Evolutionary conservation across 2,113 vertebrate genomes (phyloP), one percentile per base, ranked within the genome.

Genomic region (Tringa solitaria): DNA sequence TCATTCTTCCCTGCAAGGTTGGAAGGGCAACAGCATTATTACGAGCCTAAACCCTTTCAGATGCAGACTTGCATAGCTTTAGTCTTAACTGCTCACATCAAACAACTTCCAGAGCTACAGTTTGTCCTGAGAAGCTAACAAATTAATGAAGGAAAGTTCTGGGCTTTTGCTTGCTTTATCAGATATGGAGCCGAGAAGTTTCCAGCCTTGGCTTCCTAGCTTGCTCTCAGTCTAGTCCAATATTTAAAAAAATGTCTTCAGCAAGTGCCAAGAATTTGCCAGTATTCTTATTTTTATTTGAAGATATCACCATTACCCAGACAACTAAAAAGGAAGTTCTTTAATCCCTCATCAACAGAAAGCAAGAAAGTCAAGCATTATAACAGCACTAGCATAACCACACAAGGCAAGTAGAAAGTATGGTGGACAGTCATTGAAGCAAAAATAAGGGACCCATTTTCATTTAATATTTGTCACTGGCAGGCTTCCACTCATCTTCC

Each of bases 151-250:
- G 56, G 24, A 75, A 80, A 89, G 32, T 43, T 81, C 51, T 54
- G 54, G 37, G 30, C 41, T 70, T 37, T n/a, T 70, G 41, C 41
- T 70, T 81, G 43, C 75, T 80, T 87, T 61, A 79, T 63, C 67
- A 69, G 61, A 64, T 45, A 85, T 8, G 4, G 7, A 77, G 26
- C 17, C 1, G 1, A 86, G 63, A 80, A 46, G 8, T 51, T 93
- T 92, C 80, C 86, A 95, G 76, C 45, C 50, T 86, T 78, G n/a
- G 56, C 69, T 90, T 95, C 86, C 72, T 70, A 56, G 51, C 89
- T 93, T 86, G 50, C 64, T 86, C 37, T 43, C 39, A 72, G 17
- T 37, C 32, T 60, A 41, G 8, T 33, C 79, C 59, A 80, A 4
- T 48, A 73, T 41, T 77, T 94, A 10, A 53, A 73, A 73, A 72